phyloP scores from a whole-genome alignment of 92 coral and sea anemone species.

The Porites evermanni region DNA sequence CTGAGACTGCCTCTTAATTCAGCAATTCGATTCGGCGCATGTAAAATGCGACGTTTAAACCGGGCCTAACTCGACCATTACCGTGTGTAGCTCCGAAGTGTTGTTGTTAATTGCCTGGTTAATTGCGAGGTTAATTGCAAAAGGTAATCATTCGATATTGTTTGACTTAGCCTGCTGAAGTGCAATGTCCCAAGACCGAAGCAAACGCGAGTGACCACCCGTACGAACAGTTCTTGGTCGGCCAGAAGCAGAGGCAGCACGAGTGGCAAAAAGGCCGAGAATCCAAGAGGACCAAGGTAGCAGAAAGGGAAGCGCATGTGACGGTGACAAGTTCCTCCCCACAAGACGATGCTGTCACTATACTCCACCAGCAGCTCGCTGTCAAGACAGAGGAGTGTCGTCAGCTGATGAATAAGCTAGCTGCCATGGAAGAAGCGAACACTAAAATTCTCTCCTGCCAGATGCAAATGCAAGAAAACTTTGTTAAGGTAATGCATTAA shows the following conservation, averaged over 20 bases:
- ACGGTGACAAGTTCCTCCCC: not conserved
- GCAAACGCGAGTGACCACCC: not conserved
- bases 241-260: slow-evolving; percentile 11
- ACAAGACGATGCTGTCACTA: not conserved
- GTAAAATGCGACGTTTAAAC: too few species aligned
- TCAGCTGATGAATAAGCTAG: not conserved
- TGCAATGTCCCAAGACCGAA: not conserved
- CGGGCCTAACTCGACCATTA: too few species aligned
- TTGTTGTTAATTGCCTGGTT: too few species aligned
- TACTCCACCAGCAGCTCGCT: slow-evolving; percentile 12
- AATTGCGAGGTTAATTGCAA: too few species aligned
- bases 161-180: slow-evolving; percentile 14
- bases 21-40: too few species aligned
- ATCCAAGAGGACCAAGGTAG: slow-evolving; percentile 1
- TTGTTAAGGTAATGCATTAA: slow-evolving; percentile 23
- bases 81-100: too few species aligned
- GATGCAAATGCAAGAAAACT: slow-evolving; percentile 27
- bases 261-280: not conserved
- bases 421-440: slow-evolving; percentile 10
- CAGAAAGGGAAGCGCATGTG: not conserved
- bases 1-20: too few species aligned
- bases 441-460: slow-evolving; percentile 10
- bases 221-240: not conserved
- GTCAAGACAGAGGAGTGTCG: slow-evolving; percentile 18
- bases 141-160: not conserved